Conservation (phyloP, 2,797 vertebrate genomes). For the Epinephelus awoara region DNA sequence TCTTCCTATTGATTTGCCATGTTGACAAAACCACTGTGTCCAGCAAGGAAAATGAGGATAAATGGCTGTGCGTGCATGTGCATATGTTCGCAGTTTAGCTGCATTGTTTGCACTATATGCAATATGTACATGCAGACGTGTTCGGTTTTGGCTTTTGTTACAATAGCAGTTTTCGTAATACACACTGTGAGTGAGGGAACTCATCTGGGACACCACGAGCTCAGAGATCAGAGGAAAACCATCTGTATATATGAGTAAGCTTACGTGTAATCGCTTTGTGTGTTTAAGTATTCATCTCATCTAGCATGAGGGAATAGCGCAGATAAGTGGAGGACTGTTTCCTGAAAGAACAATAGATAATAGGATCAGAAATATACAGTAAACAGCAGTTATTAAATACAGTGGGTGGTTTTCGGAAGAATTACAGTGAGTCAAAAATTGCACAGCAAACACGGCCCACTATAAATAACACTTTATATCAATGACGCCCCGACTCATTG, state of each 20-base stretch:
- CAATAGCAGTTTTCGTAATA: conserved; percentile 45
- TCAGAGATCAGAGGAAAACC: conserved; percentile 73
- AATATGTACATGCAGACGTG: conserved; percentile 27
- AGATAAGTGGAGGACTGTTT: conserved; percentile 57
- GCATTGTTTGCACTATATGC: conserved; percentile 13
- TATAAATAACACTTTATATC: conserved; percentile 65
- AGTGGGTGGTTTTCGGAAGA: conserved; percentile 43
- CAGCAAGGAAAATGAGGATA: conserved; percentile 36
- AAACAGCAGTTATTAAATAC: conserved; percentile 72
- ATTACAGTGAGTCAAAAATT: conserved; percentile 61
- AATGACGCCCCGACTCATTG: conserved; percentile 32
- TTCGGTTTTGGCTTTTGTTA: conserved; percentile 49
- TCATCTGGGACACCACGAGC: conserved; percentile 61
- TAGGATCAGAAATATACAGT: conserved; percentile 62
- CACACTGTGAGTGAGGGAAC: conserved; percentile 63
- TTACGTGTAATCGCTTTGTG: conserved; percentile 71
- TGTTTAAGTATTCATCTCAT: conserved; percentile 72
- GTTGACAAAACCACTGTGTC: conserved; percentile 46
- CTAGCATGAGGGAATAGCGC: conserved; percentile 50
- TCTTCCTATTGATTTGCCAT: conserved; percentile 44
- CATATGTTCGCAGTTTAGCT: conserved; percentile 22
- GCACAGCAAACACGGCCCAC: conserved; percentile 43
- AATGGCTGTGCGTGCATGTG: conserved; percentile 20
- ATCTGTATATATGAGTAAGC: conserved; percentile 77
- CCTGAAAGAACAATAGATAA: conserved; percentile 74